Evolutionary conservation across 2,797 vertebrate genomes (phyloP).

Genomic region (Enteromius anoplus): DNA sequence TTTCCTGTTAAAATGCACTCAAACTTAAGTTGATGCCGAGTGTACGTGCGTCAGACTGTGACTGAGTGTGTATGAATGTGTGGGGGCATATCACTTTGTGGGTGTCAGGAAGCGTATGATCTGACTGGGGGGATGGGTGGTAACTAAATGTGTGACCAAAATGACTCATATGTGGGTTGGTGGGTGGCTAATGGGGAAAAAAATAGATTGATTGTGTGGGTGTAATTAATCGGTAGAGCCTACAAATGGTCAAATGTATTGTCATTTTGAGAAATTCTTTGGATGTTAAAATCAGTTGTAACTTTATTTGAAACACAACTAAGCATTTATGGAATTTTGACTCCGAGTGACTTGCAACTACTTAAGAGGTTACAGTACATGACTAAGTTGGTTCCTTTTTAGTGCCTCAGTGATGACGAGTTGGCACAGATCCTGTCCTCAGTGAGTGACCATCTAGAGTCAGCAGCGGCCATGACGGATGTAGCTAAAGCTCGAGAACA

Average conservation of each 20-base stretch:
- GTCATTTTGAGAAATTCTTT: background rate
- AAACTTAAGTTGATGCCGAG: background rate
- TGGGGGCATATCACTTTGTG: background rate
- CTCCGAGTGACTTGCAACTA: background rate
- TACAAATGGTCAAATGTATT: background rate
- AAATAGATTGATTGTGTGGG: background rate
- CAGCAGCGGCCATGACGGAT: conserved; percentile 71
- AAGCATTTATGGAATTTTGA: background rate
- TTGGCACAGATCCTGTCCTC: conserved; percentile 78
- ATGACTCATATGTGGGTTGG: conserved; percentile 7
- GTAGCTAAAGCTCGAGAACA: conserved; percentile 73
- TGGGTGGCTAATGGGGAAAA: background rate
- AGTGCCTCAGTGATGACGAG: conserved; percentile 79
- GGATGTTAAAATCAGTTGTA: background rate
- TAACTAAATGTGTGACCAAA: background rate
- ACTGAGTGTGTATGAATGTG: background rate
- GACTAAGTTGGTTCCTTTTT: conserved; percentile 20
- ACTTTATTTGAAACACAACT: background rate
- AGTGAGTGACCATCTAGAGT: conserved; percentile 79
- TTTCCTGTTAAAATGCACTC: conserved; percentile 3
- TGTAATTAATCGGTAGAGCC: background rate
- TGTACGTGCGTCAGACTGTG: background rate
- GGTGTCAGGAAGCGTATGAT: conserved; percentile 1
- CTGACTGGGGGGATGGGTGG: background rate
- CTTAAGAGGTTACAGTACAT: background rate